Evolutionary conservation across 2,797 vertebrate genomes (phyloP).

Genomic region (Pygocentrus nattereri): DNA sequence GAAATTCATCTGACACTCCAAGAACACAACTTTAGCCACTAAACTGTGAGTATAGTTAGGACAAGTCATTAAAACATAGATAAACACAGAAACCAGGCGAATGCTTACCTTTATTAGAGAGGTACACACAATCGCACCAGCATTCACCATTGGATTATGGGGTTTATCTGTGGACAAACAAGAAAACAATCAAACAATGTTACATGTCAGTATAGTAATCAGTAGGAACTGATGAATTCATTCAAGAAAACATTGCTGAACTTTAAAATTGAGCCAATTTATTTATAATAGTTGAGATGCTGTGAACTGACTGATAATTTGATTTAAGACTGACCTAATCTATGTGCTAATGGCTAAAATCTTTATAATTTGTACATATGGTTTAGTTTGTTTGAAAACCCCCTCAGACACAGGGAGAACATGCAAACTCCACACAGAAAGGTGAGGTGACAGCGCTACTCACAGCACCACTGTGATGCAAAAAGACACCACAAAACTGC

Average conservation of each 20-base stretch:
- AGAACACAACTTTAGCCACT: not conserved
- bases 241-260: not conserved
- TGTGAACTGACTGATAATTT: too few species aligned
- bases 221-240: not conserved
- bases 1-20: not conserved
- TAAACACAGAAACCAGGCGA: conserved; percentile 1
- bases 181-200: not conserved
- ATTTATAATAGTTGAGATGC: too few species aligned
- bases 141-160: conserved; percentile 92
- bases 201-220: not conserved
- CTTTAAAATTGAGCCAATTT: too few species aligned
- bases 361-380: too few species aligned
- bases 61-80: conserved; percentile 11
- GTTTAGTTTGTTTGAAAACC: too few species aligned
- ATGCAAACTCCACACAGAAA: too few species aligned
- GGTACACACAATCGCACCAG: conserved; percentile 88
- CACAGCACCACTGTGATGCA: too few species aligned
- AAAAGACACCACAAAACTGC: too few species aligned
- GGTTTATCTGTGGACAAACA: conserved; percentile 82
- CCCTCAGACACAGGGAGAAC: too few species aligned
- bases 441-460: too few species aligned
- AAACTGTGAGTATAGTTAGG: conserved; percentile 49
- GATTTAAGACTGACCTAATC: too few species aligned
- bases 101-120: conserved; percentile 90
- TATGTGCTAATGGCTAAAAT: too few species aligned